Evolutionary conservation across 2,113 vertebrate species (phyloP).

Genomic region (Kryptolebias marmoratus): DNA sequence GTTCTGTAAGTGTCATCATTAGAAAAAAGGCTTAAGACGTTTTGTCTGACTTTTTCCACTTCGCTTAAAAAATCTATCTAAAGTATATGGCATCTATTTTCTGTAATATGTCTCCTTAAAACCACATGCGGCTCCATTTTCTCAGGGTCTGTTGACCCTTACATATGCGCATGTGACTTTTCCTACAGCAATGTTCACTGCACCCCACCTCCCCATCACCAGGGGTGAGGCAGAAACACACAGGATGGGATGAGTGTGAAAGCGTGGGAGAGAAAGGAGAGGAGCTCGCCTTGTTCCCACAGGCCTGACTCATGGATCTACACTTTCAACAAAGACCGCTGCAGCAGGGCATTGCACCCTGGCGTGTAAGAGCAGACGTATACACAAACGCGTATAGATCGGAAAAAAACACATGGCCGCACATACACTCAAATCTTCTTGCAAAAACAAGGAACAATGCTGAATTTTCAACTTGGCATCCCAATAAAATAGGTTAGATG

Average conservation of each 20-base stretch:
- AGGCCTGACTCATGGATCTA: conserved; percentile 64
- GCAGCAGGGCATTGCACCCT: conserved; percentile 64
- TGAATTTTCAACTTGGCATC: not conserved
- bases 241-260: conserved; percentile 72
- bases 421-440: not conserved
- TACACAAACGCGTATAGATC: conserved; percentile 50
- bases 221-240: conserved; percentile 62
- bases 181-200: conserved; percentile 57
- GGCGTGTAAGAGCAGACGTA: conserved; percentile 54
- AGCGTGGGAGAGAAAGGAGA: conserved; percentile 74
- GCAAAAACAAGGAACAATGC: not conserved
- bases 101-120: conserved; percentile 15
- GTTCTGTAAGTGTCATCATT: not conserved
- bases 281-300: conserved; percentile 70
- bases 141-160: conserved; percentile 67
- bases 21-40: not conserved
- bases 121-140: conserved; percentile 46
- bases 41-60: not conserved
- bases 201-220: conserved; percentile 57
- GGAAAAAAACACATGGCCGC: conserved; percentile 33
- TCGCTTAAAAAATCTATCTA: not conserved
- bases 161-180: conserved; percentile 67
- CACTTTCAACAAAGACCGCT: conserved; percentile 67
- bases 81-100: conserved; percentile 9
- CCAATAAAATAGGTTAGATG: not conserved